Base-by-base conservation (phyloP, 2,113 vertebrate genomes). In the Tupaia chinensis region DNA sequence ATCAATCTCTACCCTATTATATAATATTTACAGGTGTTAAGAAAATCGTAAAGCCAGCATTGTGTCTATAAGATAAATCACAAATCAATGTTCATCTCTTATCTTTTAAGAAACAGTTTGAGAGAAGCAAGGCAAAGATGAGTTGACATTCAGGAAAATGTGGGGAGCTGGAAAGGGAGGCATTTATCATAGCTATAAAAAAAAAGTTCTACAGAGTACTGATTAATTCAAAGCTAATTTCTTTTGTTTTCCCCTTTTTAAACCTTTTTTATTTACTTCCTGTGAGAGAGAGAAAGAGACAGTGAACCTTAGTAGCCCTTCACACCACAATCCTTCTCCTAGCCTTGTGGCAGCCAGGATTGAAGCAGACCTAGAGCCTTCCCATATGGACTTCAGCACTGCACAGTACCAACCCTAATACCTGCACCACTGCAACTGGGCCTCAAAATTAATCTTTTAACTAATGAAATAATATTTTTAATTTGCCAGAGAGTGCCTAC, bases 151-250 rank as follows among this genome's bases (percentile, higher is more conserved):
- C 80, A 78, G 69, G 29, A 95, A 32, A 90, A 77, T 32, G 44
- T 60, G 12, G 14, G 19, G 1, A 13, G 2, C 7, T 81, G 10
- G 16, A 34, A 53, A 89, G 11, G n/a, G 66, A 83, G 4, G 56
- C 58, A 72, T 93, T 87, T 86, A 79, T 32, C 17, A 84, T 74
- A 93, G 1, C 65, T 3, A 60, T 44, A 44, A 44, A 44, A 44
- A 44, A 44, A 44, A 44, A 44, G 44, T 94, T 70, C 29, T 32
- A 70, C 53, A 20, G 20, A 20, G 34, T 65, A 84, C 27, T 84
- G 23, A 58, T 58, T 90, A 90, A 80, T 58, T 84, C 22, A 66
- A 82, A 87, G 69, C 22, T 84, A 70, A 91, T 93, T 94, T 94
- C 82, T 44, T 44, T 44, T 44, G 44, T 44, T 44, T 44, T 44